Percentiles rank a stretch among this genome's conserved stretches.
phyloP scores from a whole-genome alignment of 2,113 vertebrate genomes.

The Urocolius indicus region DNA sequence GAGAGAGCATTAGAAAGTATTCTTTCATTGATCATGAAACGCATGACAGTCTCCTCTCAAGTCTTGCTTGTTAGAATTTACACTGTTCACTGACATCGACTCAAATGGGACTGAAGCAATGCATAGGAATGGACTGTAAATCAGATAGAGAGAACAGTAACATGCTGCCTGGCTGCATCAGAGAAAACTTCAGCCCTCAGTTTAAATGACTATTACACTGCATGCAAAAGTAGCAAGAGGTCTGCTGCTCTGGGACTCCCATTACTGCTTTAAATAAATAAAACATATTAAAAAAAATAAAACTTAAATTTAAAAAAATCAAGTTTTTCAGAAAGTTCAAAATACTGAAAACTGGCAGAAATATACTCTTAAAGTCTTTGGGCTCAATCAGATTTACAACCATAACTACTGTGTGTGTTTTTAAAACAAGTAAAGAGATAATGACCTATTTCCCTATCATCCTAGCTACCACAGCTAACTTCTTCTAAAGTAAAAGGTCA shows the following conservation, averaged over 20 bases:
- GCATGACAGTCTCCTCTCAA: not conserved
- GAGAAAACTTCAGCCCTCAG: not conserved
- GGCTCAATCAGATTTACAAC: not conserved
- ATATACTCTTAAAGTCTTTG: not conserved
- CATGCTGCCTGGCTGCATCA: accelerated
- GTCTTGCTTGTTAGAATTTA: not conserved
- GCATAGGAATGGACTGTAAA: not conserved
- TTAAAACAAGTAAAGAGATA: not conserved
- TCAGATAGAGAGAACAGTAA: not conserved
- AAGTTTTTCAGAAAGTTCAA: not conserved
- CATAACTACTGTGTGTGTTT: not conserved
- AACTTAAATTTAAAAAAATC: not conserved
- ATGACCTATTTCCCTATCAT: not conserved
- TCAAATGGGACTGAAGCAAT: not conserved
- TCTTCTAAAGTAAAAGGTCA: not conserved
- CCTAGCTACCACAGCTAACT: not conserved
- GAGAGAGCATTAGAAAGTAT: not conserved
- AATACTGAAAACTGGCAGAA: not conserved
- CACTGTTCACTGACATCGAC: not conserved
- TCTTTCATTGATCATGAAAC: conserved; percentile 6
- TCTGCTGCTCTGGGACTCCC: accelerated
- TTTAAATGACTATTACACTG: not conserved
- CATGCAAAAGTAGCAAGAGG: not conserved
- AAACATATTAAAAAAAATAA: not conserved
- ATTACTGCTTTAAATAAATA: not conserved